Percentiles rank a stretch among this genome's conserved stretches.
These are phyloP conservation scores for Drosophila tristis DNA, from an alignment of 1,140 invertebrate species.

Conservation along the genomic window DNA sequence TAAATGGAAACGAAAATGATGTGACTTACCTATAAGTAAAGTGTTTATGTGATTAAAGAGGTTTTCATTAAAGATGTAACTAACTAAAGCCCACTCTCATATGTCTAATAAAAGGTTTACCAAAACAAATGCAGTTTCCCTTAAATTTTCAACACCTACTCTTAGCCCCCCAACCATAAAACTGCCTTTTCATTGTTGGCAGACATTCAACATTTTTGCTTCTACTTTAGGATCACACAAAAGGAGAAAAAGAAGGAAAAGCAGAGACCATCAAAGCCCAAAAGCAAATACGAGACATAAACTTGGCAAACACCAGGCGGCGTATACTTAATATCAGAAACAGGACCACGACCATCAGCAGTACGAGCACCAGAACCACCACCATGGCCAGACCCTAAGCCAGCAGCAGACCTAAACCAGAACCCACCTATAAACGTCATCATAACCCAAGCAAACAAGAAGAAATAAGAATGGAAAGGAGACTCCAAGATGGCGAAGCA, in stretches of 20 bases:
- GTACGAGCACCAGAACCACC: too few relatives aligned
- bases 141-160: background rate
- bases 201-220: conserved; percentile 31
- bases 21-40: too few relatives aligned
- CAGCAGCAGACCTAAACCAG: conserved; percentile 19
- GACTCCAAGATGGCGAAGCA: background rate
- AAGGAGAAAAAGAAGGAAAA: conserved; percentile 4
- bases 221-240: conserved; percentile 40
- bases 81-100: background rate
- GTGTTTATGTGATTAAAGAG: background rate
- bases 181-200: conserved; percentile 25
- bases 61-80: background rate
- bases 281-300: conserved; percentile 58
- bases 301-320: conserved; percentile 54
- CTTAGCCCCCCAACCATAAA: conserved; percentile 5
- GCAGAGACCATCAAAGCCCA: conserved; percentile 33
- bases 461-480: conserved; percentile 12
- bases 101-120: too few relatives aligned
- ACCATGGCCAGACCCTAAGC: background rate
- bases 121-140: background rate
- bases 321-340: conserved; percentile 63
- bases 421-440: conserved; percentile 64
- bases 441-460: conserved; percentile 54
- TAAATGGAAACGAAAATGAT: background rate
- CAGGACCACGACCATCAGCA: conserved; percentile 16